Evolutionary conservation across 1,140 invertebrate genomes (phyloP).

Genomic region (Drosophila cardini): DNA sequence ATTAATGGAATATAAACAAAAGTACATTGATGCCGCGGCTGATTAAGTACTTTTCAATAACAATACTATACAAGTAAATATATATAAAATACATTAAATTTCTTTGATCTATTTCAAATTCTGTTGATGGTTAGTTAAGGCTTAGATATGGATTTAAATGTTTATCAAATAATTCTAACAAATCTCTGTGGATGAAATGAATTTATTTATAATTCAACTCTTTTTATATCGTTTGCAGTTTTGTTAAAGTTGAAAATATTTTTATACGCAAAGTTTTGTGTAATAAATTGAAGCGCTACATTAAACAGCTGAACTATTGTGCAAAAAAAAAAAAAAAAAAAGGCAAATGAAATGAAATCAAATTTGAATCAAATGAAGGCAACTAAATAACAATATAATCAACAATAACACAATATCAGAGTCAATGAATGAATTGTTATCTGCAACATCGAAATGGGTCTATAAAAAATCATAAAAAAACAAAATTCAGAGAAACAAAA

Average conservation of each 20-base stretch:
- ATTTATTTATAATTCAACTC: too few species aligned
- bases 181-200: too few species aligned
- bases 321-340: conserved; percentile 9
- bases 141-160: too few species aligned
- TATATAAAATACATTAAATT: background rate
- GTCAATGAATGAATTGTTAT: conserved; percentile 74
- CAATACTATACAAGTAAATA: background rate
- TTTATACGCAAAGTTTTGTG: too few species aligned
- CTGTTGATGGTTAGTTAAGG: too few species aligned
- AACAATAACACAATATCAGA: conserved; percentile 31
- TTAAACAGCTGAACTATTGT: conserved; percentile 46
- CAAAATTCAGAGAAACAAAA: conserved; percentile 50
- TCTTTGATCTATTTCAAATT: background rate
- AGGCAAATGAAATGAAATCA: conserved; percentile 14
- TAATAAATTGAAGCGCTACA: conserved; percentile 52
- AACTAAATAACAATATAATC: conserved; percentile 48
- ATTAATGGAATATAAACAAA: conserved; percentile 52
- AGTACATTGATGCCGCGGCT: conserved; percentile 23
- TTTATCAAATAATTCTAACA: background rate
- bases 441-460: conserved; percentile 67
- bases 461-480: conserved; percentile 55
- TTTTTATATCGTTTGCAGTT: too few species aligned
- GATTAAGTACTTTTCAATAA: conserved; percentile 3
- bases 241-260: too few species aligned
- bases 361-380: background rate